These are phyloP conservation scores for Conus canariensis DNA, from an alignment of 2,888 invertebrate species.

Conservation along the genomic window DNA sequence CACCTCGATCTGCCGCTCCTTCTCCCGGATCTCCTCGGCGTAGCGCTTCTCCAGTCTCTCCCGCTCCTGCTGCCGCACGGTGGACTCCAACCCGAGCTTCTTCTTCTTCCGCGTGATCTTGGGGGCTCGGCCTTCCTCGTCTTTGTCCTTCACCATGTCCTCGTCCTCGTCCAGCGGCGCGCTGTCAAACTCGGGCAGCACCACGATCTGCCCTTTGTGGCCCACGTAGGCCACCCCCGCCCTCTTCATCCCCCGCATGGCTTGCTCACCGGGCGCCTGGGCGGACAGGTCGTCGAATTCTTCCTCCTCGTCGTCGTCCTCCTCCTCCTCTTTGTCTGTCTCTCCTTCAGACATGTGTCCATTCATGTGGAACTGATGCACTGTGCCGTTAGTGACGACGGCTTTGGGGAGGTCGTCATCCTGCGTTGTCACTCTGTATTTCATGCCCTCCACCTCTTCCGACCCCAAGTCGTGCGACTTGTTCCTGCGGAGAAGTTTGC, in stretches of 20 bases:
- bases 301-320: conserved; percentile 27
- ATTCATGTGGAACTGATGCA: not conserved
- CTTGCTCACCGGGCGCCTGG: not conserved
- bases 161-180: conserved; percentile 42
- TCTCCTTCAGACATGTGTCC: conserved; percentile 47
- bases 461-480: conserved; percentile 61
- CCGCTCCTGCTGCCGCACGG: conserved; percentile 56
- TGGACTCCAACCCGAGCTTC: conserved; percentile 59
- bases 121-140: conserved; percentile 48
- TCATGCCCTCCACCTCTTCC: conserved; percentile 32
- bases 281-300: not conserved
- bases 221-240: conserved; percentile 68
- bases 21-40: conserved; percentile 55
- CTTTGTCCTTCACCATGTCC: conserved; percentile 38
- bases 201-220: conserved; percentile 61
- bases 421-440: not conserved
- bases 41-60: conserved; percentile 51
- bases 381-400: conserved; percentile 11
- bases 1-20: conserved; percentile 62
- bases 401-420: not conserved
- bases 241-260: conserved; percentile 53
- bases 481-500: conserved; percentile 60
- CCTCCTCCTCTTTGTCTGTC: conserved; percentile 39
- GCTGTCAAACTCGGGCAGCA: conserved; percentile 60
- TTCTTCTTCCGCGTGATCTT: conserved; percentile 60